These are phyloP conservation scores for Rotaria magnacalcarata DNA, from an alignment of 2,888 invertebrate species.

Conservation along the genomic window DNA sequence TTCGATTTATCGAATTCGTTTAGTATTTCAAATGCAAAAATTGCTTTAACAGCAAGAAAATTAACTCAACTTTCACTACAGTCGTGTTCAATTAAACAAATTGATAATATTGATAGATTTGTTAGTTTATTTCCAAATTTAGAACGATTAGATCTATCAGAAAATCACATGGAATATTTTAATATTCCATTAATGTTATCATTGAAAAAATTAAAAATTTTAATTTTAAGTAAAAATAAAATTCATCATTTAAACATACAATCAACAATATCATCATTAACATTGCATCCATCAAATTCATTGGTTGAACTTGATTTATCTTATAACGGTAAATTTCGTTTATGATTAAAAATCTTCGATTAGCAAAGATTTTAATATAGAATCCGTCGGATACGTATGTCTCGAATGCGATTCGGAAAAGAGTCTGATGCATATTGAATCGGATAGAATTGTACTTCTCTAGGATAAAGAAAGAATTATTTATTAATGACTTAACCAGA, in stretches of 20 bases:
- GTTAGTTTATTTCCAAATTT: conserved; percentile 8
- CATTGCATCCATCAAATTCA: conserved; percentile 9
- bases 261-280: neutral
- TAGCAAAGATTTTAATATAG: neutral
- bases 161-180: conserved; percentile 15
- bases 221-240: conserved; percentile 28
- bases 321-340: neutral
- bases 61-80: conserved; percentile 29
- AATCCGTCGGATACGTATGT: too few relatives aligned
- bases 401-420: too few relatives aligned
- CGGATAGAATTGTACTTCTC: too few relatives aligned
- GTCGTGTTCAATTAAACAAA: neutral
- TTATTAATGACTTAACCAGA: too few relatives aligned
- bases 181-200: neutral
- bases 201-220: conserved; percentile 23
- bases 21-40: neutral
- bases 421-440: too few relatives aligned
- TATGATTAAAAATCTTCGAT: neutral
- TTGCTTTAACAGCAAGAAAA: neutral
- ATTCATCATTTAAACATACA: conserved; percentile 24
- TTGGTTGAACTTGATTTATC: conserved; percentile 22
- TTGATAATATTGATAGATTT: conserved; percentile 5
- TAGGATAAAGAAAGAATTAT: too few relatives aligned
- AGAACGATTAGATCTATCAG: conserved; percentile 32
- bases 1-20: neutral